Conservation (phyloP, 1,140 invertebrate species). For the Drosophila cardini region DNA sequence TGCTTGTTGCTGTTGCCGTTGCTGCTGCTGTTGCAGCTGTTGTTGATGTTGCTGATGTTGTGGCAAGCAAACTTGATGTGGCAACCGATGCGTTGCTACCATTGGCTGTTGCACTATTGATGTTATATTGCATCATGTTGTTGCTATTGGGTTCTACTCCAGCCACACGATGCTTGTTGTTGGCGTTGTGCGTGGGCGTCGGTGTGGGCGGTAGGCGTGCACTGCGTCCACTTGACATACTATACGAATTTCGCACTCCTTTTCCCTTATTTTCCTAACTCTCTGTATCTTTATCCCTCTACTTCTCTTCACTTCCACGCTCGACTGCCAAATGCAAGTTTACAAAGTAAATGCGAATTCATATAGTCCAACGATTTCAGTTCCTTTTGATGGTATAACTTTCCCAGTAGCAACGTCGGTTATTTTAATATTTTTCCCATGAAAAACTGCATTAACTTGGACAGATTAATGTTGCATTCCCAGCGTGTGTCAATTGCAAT, state of each 20-base stretch:
- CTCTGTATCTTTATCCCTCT: not conserved
- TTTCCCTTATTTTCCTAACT: conserved; percentile 16
- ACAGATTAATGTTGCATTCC: not conserved
- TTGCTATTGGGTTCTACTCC: conserved; percentile 77
- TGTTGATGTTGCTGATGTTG: conserved; percentile 2
- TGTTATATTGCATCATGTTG: conserved; percentile 73
- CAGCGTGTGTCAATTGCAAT: conserved; percentile 6
- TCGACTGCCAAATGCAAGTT: conserved; percentile 36
- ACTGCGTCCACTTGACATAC: conserved; percentile 84
- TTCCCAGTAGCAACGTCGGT: not conserved
- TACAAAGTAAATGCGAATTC: conserved; percentile 13
- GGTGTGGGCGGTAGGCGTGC: conserved; percentile 83
- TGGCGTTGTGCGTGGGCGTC: conserved; percentile 80
- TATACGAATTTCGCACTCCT: conserved; percentile 53
- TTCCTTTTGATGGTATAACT: conserved; percentile 5
- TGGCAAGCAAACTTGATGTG: conserved; percentile 36
- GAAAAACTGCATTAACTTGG: conserved; percentile 7
- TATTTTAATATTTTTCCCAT: conserved; percentile 2
- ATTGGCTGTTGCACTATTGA: conserved; percentile 42
- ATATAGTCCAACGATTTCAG: conserved; percentile 26
- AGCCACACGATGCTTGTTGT: conserved; percentile 54
- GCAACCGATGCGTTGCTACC: conserved; percentile 23
- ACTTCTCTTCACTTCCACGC: not conserved
- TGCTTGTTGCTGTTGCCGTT: not conserved
- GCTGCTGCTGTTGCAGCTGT: not conserved